Percentiles rank a stretch among this genome's conserved stretches.
These are phyloP conservation scores for Epinephelus lanceolatus DNA, from an alignment of 2,113 vertebrate genomes.

Conservation along the genomic window DNA sequence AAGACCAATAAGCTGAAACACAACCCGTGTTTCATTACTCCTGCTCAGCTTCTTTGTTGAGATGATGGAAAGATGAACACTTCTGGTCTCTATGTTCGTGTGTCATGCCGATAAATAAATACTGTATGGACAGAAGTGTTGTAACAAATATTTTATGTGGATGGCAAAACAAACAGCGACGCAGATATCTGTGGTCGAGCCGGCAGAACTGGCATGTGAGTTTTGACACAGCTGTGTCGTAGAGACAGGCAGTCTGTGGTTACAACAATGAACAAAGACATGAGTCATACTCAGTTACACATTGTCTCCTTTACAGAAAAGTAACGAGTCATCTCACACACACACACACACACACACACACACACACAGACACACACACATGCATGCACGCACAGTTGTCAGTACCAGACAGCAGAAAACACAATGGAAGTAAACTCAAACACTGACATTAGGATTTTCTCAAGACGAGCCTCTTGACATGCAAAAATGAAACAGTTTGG, in stretches of 20 bases:
- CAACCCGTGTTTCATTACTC: constrained; percentile 16
- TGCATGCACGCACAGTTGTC: background rate
- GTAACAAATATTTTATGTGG: constrained; percentile 19
- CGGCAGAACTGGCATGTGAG: constrained; percentile 34
- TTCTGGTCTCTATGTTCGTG: background rate
- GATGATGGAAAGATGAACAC: constrained; percentile 1
- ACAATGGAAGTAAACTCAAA: constrained; percentile 10
- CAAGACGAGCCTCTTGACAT: background rate
- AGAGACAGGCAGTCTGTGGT: constrained; percentile 59
- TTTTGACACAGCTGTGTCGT: constrained; percentile 59
- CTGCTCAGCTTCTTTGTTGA: background rate
- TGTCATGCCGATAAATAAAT: constrained; percentile 10
- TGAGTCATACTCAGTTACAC: constrained; percentile 77
- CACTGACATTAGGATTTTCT: constrained; percentile 9
- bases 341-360: constrained; percentile 1
- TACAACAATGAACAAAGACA: constrained; percentile 82
- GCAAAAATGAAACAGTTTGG: background rate
- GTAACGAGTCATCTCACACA: constrained; percentile 55
- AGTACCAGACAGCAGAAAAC: constrained; percentile 50
- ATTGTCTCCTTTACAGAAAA: constrained; percentile 69
- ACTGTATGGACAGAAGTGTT: background rate
- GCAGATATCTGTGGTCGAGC: constrained; percentile 21
- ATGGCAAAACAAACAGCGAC: background rate
- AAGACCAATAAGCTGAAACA: background rate
- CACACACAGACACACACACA: constrained; percentile 25